phyloP scores from a whole-genome alignment of 2,888 invertebrate species.

The Morpho deidamia region DNA sequence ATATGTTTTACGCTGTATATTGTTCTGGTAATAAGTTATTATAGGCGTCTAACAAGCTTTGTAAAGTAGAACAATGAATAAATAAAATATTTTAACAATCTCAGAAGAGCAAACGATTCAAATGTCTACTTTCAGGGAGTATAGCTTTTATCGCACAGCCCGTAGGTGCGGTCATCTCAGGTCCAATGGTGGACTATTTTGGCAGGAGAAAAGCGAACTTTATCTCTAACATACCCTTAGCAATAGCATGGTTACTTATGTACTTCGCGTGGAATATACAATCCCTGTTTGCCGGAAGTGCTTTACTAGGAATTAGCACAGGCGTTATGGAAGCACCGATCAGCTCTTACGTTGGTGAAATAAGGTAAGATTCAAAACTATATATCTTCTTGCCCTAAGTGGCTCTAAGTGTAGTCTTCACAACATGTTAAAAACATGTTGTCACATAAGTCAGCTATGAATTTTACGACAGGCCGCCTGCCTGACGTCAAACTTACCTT shows the following conservation, averaged over 20 bases:
- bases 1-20: no score
- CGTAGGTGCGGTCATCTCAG: constrained; percentile 73
- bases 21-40: no score
- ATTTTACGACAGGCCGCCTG: no score
- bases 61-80: no score
- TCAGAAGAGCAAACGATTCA: not conserved
- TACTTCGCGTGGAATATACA: constrained; percentile 65
- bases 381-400: no score
- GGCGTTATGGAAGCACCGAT: constrained; percentile 80
- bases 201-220: constrained; percentile 76
- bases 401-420: no score
- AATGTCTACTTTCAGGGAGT: constrained; percentile 59
- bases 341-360: constrained; percentile 78
- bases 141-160: constrained; percentile 77
- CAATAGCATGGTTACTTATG: constrained; percentile 76
- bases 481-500: no score
- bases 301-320: constrained; percentile 72
- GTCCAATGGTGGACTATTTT: constrained; percentile 72
- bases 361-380: constrained; percentile 47
- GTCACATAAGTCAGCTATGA: no score
- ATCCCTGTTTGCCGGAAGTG: constrained; percentile 65
- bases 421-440: no score
- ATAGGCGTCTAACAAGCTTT: no score
- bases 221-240: constrained; percentile 74
- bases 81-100: no score